Evolutionary conservation across 1,140 invertebrate species (phyloP).

Genomic region (Drosophila nasuta): DNA sequence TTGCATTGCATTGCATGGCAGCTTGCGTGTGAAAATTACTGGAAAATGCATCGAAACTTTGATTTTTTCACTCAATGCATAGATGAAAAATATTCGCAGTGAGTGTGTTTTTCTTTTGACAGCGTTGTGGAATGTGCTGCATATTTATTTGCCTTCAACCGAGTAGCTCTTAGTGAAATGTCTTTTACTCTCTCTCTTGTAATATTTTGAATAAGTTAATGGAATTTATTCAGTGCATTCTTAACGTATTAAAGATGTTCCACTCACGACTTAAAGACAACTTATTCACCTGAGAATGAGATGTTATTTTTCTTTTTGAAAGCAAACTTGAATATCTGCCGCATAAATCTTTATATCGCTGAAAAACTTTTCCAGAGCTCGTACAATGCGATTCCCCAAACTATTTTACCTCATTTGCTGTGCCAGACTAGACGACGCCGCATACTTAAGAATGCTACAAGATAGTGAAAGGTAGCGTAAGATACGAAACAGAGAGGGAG

Average conservation of each 20-base stretch:
- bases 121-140: not conserved
- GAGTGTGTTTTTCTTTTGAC: not conserved
- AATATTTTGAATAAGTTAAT: conserved; percentile 4
- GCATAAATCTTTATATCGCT: conserved; percentile 61
- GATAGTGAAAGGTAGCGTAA: not conserved
- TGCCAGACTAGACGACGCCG: conserved; percentile 33
- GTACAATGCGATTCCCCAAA: conserved; percentile 39
- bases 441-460: conserved; percentile 29
- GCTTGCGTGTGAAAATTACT: conserved; percentile 78
- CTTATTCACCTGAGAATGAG: conserved; percentile 25
- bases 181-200: not conserved
- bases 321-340: conserved; percentile 54
- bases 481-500: not conserved
- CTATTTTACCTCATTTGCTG: conserved; percentile 66
- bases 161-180: not conserved
- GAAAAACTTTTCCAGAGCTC: conserved; percentile 40
- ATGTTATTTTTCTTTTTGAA: not conserved
- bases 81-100: not conserved
- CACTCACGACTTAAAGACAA: not conserved
- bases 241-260: not conserved
- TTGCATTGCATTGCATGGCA: conserved; percentile 69
- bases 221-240: not conserved
- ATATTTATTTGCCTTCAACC: not conserved
- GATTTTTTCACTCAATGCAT: conserved; percentile 26
- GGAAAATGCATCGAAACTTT: conserved; percentile 58